Base-by-base conservation (phyloP, 1,140 invertebrate species). In the Panagrolaimus sp. region DNA sequence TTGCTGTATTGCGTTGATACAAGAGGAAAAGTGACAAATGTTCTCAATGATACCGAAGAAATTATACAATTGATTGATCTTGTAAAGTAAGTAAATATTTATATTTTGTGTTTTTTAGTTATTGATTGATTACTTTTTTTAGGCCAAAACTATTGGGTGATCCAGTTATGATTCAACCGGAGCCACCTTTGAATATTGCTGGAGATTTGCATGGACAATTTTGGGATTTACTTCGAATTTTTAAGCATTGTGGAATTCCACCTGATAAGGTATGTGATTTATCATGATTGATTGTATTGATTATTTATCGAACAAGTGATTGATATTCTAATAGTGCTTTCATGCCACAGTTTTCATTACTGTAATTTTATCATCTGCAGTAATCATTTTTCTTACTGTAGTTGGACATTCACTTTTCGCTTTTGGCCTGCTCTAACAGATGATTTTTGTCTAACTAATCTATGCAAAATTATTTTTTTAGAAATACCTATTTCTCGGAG, bases 401-500 rank as follows among this genome's bases (percentile, higher is more conserved):
- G n/a, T n/a, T n/a, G n/a, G n/a, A n/a, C n/a, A n/a, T n/a, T n/a
- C n/a, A n/a, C n/a, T n/a, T n/a, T n/a, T n/a, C n/a, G n/a, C n/a
- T n/a, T n/a, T n/a, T n/a, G n/a, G n/a, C n/a, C 32, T 38, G 7
- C 32, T 7, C 2, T 38, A 38, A 4, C 32, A n/a, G n/a, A n/a
- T n/a, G n/a, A n/a, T 38, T 38, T 38, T 7, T 38, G 2, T 38
- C 7, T 38, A 38, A 38, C 32, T 38, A 38, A 2, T 38, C 7
- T 38, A 7, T 4, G 32, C 32, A 2, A 38, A 38, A 9, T 14
- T 4, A 4, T 38, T 38, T 38, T 38, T 26, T 32, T 17, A 68
- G 43, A 98, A 98, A 86, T 99, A 98, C 86, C 87, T 99, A 72
- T 98, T 98, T 86, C 88, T 98, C 89, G 86, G 96, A 43, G 91